These are phyloP conservation scores for Coendou prehensilis DNA, from an alignment of 2,797 vertebrate species.

Conservation along the genomic window DNA sequence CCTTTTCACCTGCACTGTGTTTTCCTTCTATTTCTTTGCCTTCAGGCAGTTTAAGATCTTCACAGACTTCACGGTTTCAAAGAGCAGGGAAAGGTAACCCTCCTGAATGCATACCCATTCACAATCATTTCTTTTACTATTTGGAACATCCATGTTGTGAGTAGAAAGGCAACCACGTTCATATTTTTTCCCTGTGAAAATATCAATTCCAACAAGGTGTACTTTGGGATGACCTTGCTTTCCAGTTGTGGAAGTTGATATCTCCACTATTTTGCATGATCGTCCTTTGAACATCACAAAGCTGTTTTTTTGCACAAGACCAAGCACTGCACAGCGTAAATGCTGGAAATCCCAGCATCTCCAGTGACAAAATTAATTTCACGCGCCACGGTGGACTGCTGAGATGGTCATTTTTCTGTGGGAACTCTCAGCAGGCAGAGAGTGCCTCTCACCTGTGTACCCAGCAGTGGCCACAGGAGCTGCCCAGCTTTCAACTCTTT, in stretches of 20 bases:
- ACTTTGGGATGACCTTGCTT: conserved; percentile 99
- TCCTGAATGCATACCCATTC: conserved; percentile 97
- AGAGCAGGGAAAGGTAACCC: conserved; percentile 96
- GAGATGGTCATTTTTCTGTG: neutral
- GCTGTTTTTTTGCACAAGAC: conserved; percentile 95
- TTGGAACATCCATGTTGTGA: conserved; percentile 99
- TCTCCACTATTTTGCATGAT: conserved; percentile 98
- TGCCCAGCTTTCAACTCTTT: neutral
- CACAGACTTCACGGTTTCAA: conserved; percentile 95
- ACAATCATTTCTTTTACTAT: conserved; percentile 97
- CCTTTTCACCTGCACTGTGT: conserved; percentile 95
- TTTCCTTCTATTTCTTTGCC: conserved; percentile 96
- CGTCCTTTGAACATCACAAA: conserved; percentile 95
- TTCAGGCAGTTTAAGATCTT: conserved; percentile 97
- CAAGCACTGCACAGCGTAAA: conserved; percentile 95
- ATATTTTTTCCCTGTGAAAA: conserved; percentile 99
- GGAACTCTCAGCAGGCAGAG: neutral
- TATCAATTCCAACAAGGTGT: conserved; percentile 98
- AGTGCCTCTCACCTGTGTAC: neutral
- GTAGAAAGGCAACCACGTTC: conserved; percentile 99
- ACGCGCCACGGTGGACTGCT: conserved; percentile 93
- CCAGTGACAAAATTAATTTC: conserved; percentile 96
- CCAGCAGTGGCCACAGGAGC: neutral
- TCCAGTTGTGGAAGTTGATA: conserved; percentile 98
- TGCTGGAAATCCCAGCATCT: conserved; percentile 95